Base-by-base conservation (phyloP, 2,888 invertebrate species). In the Craniophora ligustri region DNA sequence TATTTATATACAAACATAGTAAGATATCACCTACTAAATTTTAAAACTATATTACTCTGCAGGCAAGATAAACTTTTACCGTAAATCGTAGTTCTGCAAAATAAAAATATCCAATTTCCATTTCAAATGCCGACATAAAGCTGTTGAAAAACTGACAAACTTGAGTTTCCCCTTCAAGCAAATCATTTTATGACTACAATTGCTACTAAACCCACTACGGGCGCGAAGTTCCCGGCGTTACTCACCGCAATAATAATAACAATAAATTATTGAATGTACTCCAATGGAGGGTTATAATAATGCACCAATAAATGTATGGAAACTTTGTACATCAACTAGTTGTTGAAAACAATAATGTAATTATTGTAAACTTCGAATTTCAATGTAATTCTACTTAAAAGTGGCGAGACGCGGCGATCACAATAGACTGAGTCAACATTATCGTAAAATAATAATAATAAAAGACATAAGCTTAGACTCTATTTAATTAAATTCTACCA, bases 181-280 rank as follows among this genome's bases (percentile, higher is more conserved):
- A 88, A 89, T 89, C 85, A 87, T 85, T 87, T 89, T 85, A 85
- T 81, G 79, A 82, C 86, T 78, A 81, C 81, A 79, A 77, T 85
- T 84, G 86, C 76, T 80, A 85, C 79, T 87, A 85, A 86, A 85
- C 85, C 80, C 78, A 82, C 82, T 82, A 81, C 82, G 53, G 60
- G 55, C 45, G 68, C 66, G 67, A 76, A 82, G 76, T 82, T 80
- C 76, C 77, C 73, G 62, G 66, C 82, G 86, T 88, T 87, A 86
- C 84, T 72, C 67, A 75, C 44, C 67, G 82, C 85, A 84, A 89
- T 91, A 87, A 87, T 89, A 88, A 90, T 91, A 91, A 89, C 87
- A 81, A 81, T 91, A 91, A 91, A 91, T 91, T 86, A 71, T 75
- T 73, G 66, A 51, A 69, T 65, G 65, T 23, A 10, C 11, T 18